Percentiles rank a stretch among this genome's conserved stretches.
Conservation (phyloP, 92 coral and sea anemone genomes). For the Galaxea fascicularis region DNA sequence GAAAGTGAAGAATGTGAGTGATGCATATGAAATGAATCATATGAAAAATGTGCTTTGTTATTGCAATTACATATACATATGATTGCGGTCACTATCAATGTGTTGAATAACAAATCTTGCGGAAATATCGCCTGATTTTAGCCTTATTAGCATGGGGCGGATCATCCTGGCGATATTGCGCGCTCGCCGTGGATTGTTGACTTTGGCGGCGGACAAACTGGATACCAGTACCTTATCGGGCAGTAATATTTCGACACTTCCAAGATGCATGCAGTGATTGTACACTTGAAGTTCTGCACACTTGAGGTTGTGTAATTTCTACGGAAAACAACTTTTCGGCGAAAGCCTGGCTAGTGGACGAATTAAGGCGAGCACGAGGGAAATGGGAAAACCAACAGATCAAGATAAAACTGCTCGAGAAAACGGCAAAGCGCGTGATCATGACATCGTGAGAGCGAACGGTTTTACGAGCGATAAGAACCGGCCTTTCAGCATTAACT, state of each 20-base stretch:
- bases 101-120: too few relatives aligned
- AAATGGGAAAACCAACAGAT: constrained; percentile 32
- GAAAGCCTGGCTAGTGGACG: constrained; percentile 29
- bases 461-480: constrained; percentile 17
- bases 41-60: too few relatives aligned
- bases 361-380: not conserved
- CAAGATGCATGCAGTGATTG: not conserved
- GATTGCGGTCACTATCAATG: too few relatives aligned
- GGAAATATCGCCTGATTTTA: too few relatives aligned
- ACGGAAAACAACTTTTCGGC: not conserved
- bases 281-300: not conserved
- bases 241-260: constrained; percentile 12
- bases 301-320: constrained; percentile 2
- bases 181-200: not conserved
- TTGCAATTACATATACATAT: too few relatives aligned
- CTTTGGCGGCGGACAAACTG: not conserved
- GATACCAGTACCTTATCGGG: constrained; percentile 9
- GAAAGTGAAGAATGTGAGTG: too few relatives aligned
- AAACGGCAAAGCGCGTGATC: constrained; percentile 42
- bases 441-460: constrained; percentile 54
- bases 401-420: not conserved
- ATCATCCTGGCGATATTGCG: too few relatives aligned
- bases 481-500: constrained; percentile 78
- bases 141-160: too few relatives aligned
- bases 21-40: too few relatives aligned